Evolutionary conservation across 2,113 vertebrate species (phyloP).

Genomic region (Physeter macrocephalus): DNA sequence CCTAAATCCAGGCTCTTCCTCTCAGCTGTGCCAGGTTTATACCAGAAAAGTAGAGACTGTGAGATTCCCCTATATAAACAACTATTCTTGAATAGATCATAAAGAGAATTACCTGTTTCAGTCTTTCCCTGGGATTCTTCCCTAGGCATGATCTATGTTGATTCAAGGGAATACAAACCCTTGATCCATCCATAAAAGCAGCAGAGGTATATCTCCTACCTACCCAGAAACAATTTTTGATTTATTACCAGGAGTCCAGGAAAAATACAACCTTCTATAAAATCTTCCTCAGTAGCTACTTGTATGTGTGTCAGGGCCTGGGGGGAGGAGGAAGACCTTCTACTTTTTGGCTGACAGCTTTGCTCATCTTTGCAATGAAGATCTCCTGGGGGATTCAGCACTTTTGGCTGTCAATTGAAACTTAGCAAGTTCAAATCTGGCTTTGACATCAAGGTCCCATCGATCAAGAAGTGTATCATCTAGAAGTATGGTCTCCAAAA

Average conservation of each 20-base stretch:
- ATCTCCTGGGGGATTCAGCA: neutral
- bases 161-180: neutral
- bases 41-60: neutral
- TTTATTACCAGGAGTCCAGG: neutral
- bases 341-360: neutral
- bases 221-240: neutral
- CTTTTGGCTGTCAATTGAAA: neutral
- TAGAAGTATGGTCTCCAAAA: neutral
- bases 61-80: neutral
- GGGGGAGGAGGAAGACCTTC: accelerated
- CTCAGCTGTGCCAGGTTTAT: neutral
- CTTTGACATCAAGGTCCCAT: neutral
- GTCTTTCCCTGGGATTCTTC: neutral
- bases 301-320: neutral
- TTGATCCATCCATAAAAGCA: neutral
- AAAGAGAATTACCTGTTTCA: neutral
- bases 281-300: neutral
- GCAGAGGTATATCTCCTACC: neutral
- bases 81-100: neutral
- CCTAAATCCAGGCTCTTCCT: neutral
- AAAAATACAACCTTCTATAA: neutral
- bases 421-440: neutral
- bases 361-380: neutral
- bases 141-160: neutral
- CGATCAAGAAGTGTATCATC: neutral